phyloP scores from a whole-genome alignment of 2,888 invertebrate genomes.

The Calameuta pallipes region DNA sequence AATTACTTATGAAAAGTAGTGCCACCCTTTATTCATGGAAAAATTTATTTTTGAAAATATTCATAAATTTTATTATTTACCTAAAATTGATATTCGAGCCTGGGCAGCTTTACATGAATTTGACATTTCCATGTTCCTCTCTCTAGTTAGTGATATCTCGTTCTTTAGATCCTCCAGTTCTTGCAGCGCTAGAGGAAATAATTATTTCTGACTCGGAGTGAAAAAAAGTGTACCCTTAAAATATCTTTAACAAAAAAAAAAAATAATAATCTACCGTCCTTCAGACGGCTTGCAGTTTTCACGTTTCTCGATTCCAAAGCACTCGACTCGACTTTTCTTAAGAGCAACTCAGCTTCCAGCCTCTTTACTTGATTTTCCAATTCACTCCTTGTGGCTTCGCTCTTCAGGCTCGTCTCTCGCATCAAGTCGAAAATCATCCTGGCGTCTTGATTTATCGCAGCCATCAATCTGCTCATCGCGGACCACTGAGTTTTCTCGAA shows the following conservation, averaged over 20 bases:
- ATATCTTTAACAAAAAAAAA: neutral
- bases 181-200: neutral
- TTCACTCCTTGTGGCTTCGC: constrained; percentile 21
- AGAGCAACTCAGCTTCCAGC: constrained; percentile 17
- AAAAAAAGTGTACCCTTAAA: neutral
- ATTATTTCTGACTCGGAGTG: neutral
- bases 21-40: too few relatives aligned
- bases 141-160: neutral
- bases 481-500: constrained; percentile 45
- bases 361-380: constrained; percentile 19
- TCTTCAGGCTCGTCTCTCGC: constrained; percentile 26
- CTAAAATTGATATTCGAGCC: too few relatives aligned
- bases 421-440: constrained; percentile 25
- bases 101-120: too few relatives aligned
- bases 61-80: too few relatives aligned
- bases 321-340: constrained; percentile 18
- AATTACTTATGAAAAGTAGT: too few relatives aligned
- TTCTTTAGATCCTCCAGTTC: neutral
- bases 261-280: constrained; percentile 30
- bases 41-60: too few relatives aligned
- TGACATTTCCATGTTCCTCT: neutral
- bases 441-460: constrained; percentile 33
- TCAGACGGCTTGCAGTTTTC: constrained; percentile 13
- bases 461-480: constrained; percentile 40
- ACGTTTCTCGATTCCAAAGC: constrained; percentile 20